Base-by-base conservation (phyloP, 2,888 invertebrate genomes). In the Cephus pygmeus region DNA sequence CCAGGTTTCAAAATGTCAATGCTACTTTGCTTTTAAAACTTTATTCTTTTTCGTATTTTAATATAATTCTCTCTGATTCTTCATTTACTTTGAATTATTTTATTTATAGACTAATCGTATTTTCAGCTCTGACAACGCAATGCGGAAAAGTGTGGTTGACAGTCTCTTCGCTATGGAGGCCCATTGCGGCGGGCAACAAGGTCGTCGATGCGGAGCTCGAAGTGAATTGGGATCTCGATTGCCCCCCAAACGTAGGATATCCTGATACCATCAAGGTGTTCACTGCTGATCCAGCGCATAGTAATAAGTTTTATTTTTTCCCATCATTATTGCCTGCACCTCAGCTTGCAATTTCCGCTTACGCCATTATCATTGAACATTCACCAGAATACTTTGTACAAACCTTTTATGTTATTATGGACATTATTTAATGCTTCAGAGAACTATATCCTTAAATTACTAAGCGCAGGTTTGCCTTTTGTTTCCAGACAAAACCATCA, bases 131-230 rank as follows among this genome's bases (percentile, higher is more conserved):
- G 79, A 85, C 88, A 75, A 83, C 86, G 34, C 87, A 89, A 81
- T 92, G 93, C 84, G 93, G 92, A 73, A 92, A 90, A 83, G 92
- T 93, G 34, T 92, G 92, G 89, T 83, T 93, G 83, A 93, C 93
- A 34, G 92, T 93, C 33, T 93, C 93, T 11, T 92, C 93, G 2
- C 82, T 91, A 56, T 91, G 90, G 88, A 87, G 88, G 81, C 87
- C 89, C 34, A 86, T 88, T 76, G 86, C 87, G 35, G 88, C 88
- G 69, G 86, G 87, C 76, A 85, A 86, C 77, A 86, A 84, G 77
- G 84, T 90, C 76, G 87, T 91, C 80, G 93, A 92, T 79, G 91
- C 92, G 12, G 92, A 92, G 86, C 83, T 93, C 34, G 93, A 93
- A 89, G 85, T 93, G 81, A 93, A 93, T 86, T 93, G 93, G 93